These are phyloP conservation scores for Rhinolophus ferrumequinum DNA, from an alignment of 2,113 vertebrate genomes.

Conservation along the genomic window DNA sequence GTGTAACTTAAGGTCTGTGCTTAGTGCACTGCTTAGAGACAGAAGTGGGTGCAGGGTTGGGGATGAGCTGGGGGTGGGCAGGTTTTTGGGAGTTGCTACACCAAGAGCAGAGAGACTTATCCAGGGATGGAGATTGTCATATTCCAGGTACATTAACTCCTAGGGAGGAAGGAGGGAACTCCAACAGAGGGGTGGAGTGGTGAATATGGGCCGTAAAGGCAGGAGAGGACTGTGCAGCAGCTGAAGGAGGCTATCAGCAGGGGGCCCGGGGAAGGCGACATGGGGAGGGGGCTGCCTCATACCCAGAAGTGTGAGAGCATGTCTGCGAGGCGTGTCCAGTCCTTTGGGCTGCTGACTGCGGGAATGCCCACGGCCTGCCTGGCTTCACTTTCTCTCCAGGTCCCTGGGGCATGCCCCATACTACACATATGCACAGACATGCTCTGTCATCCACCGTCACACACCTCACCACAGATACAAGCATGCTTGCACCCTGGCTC, in stretches of 20 bases:
- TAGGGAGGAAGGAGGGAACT: neutral
- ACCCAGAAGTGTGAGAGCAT: neutral
- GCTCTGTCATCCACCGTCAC: neutral
- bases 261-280: neutral
- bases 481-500: neutral
- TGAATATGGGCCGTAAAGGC: neutral
- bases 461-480: neutral
- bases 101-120: neutral
- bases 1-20: neutral
- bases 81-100: neutral
- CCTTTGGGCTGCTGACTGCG: neutral
- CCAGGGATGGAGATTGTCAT: neutral
- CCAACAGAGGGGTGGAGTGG: neutral
- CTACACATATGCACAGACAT: neutral
- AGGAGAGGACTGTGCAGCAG: neutral
- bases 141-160: neutral
- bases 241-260: neutral
- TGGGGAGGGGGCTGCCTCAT: too few relatives aligned
- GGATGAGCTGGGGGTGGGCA: neutral
- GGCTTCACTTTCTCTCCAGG: neutral
- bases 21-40: neutral
- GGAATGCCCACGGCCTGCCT: neutral
- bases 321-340: fast-evolving
- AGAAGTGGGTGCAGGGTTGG: neutral
- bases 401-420: neutral